Base-by-base conservation (phyloP, 2,888 invertebrate genomes). In the Drosophila testacea region DNA sequence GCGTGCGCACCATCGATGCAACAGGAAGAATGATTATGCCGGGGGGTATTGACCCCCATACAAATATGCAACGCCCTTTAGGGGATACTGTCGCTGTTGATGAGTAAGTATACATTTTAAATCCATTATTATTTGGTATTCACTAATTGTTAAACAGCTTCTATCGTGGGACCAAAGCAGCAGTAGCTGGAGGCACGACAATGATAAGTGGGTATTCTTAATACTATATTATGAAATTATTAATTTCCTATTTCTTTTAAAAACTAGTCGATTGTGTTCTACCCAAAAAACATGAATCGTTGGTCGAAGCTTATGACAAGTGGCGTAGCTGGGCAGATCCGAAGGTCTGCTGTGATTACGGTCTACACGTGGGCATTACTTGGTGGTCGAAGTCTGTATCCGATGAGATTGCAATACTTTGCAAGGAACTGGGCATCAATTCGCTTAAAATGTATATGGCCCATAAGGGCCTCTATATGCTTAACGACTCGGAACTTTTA, bases 361-460 rank as follows among this genome's bases (percentile, higher is more conserved):
- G 94, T 0, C 94, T 99, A 7, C 99, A 99, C 92, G 96, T 99
- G 7, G 97, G 95, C 39, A 95, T 99, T 65, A 97, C 98, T 30
- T 96, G 96, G 94, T 99, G 98, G 98, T 95, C 95, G 0, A 95
- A 95, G 13, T 93, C 94, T 0, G 95, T 96, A 1, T 95, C 95
- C 92, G 95, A 96, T 87, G 98, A 99, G 91, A 98, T 99, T 97
- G 95, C 95, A 79, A 94, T 95, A 60, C 94, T 99, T 59, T 94
- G 94, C 77, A 96, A 97, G 73, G 96, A 97, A 90, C 94, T 95
- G 85, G 99, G 99, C 6, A 94, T 99, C 55, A 99, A 98, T 93
- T 98, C 99, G 1, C 99, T 99, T 94, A 99, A 99, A 94, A 96
- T 98, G 95, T 99, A 98, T 93, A 98, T 99, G 97, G 98, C 99